Evolutionary conservation across 2,888 invertebrate species (phyloP), one percentile per base, ranked within the genome.

Genomic region (Leptarthrus brevirostris): DNA sequence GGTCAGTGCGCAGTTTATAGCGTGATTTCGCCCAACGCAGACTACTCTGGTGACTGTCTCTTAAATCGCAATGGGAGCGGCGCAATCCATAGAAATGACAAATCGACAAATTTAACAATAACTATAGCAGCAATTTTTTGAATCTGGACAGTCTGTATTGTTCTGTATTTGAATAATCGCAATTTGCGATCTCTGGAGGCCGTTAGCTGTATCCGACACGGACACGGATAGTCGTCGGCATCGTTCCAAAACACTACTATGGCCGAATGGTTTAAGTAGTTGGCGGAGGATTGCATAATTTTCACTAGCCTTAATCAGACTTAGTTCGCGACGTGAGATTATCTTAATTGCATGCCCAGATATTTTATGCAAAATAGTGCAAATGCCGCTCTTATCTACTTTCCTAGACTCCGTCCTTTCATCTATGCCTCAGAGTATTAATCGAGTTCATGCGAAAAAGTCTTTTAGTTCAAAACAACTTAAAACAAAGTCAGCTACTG

Each of bases 291-390:
- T 58, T 58, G 58, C 58, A 58, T 58, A 58, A 58, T 58, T 10
- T n/a, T 16, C 12, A 36, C 10, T 36, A 36, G 36, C 18, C 36
- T 56, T 30, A 40, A 58, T 12, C 20, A 14, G 53, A 52, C 18
- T 52, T 70, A 34, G 24, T 52, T 18, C 30, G 12, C 70, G 70
- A 36, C 30, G 14, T 16, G 34, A 64, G 73, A 73, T 73, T 30
- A 74, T 69, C 66, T 74, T 66, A 74, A 74, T 74, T 74, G 69
- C 74, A 74, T 54, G 74, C 53, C 53, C 22, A 36, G 52, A 66
- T 56, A 74, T 74, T 58, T 66, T 66, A 74, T 69, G 69, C 69
- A 74, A 74, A 54, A 44, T 26, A 40, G 24, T 56, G 30, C 44
- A 44, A 69, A 54, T 56, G 69, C 69, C 47, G 34, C 69, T 12